Percentiles rank a stretch among this genome's conserved stretches.
phyloP scores from a whole-genome alignment of 2,888 invertebrate genomes.

The Sericinus montela region DNA sequence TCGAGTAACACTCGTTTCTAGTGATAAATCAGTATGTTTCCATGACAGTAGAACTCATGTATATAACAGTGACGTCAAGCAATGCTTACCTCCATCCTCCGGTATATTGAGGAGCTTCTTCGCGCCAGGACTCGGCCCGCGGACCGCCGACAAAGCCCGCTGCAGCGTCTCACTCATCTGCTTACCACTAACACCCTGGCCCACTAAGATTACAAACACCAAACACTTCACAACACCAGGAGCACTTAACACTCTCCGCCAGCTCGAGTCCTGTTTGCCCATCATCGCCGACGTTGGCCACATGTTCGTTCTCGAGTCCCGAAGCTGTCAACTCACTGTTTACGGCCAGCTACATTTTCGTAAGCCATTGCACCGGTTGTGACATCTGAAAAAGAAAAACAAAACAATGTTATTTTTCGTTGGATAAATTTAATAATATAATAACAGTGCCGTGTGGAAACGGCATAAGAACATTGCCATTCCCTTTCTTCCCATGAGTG shows the following conservation, averaged over 20 bases:
- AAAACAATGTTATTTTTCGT: background rate
- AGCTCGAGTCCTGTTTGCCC: conserved; percentile 54
- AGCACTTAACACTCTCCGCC: conserved; percentile 44
- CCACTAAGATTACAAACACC: conserved; percentile 48
- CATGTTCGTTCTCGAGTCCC: conserved; percentile 22
- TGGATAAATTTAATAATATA: background rate
- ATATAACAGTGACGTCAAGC: too few species aligned
- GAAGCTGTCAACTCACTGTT: background rate
- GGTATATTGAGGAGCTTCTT: conserved; percentile 76
- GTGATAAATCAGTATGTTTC: too few species aligned
- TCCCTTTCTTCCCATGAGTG: too few species aligned
- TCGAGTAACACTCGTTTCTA: too few species aligned
- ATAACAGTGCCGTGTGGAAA: too few species aligned
- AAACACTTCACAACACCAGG: conserved; percentile 45
- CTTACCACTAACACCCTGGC: conserved; percentile 51
- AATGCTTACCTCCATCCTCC: conserved; percentile 71
- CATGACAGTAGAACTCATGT: too few species aligned
- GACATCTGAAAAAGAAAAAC: conserved; percentile 38
- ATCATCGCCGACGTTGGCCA: conserved; percentile 35
- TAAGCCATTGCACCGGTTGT: conserved; percentile 18
- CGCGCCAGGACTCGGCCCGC: conserved; percentile 74
- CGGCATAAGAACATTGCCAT: too few species aligned
- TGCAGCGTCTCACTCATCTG: conserved; percentile 77
- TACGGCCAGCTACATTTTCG: conserved; percentile 34
- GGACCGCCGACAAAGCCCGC: conserved; percentile 70